Evolutionary conservation across 2,113 vertebrate species (phyloP), one percentile per base, ranked within the genome.

Genomic region (Asarcornis scutulata): DNA sequence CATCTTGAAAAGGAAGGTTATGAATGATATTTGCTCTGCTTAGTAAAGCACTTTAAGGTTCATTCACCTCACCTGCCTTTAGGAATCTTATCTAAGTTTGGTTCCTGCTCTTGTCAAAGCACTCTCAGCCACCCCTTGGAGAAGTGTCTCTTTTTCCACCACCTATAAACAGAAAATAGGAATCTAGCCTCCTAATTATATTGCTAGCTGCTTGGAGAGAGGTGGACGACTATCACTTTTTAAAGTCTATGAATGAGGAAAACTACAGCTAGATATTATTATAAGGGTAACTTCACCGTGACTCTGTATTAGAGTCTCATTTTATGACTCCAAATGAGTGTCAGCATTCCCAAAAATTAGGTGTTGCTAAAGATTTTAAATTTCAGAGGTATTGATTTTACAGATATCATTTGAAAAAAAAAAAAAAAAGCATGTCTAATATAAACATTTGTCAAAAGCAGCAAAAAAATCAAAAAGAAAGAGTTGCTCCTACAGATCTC

Each of bases 371-470:
- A 77, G 89, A 94, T 93, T 87, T 66, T 84, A 77, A 88, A 96
- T 95, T 96, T 89, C 67, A 74, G 72, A 73, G 32, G n/a, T 95
- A 95, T 92, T 91, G 95, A 97, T 95, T 96, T 96, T 80, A 91
- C 94, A 91, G 75, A 31, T 52, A 93, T 21, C 3, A 81, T 86
- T 83, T 73, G 62, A 85, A 95, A 96, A 77, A 50, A 86, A 38
- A 38, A 36, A 38, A 40, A 87, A 93, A 94, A 88, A n/a, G 79
- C 40, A 96, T 69, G 83, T 63, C 22, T 91, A 96, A 96, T 92
- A 94, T 46, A 96, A 96, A 97, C 85, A 93, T 97, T 95, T 97
- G 88, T 97, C 95, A 97, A 89, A 94, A 88, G 77, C 77, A 78
- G 83, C 63, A 91, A 96, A 94, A 94, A 94, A 89, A 93, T 88